Conservation (phyloP, 2,113 vertebrate species). For the Chionomys nivalis region DNA sequence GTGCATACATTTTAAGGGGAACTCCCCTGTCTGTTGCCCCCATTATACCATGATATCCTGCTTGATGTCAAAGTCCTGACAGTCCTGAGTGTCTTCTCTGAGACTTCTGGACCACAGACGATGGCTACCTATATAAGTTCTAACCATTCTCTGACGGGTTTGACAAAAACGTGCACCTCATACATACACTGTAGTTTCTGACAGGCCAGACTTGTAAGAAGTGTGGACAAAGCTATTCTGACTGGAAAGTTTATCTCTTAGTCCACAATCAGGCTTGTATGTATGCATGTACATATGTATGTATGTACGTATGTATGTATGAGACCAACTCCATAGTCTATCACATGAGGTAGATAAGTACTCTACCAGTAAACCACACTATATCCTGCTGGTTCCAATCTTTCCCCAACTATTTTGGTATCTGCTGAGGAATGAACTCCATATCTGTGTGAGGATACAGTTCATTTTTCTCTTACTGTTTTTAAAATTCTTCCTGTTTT, state of each 20-base stretch:
- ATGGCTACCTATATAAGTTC: not conserved
- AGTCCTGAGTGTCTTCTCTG: not conserved
- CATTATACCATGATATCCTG: not conserved
- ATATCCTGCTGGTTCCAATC: not conserved
- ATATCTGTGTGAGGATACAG: not conserved
- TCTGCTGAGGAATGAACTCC: not conserved
- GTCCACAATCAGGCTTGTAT: not conserved
- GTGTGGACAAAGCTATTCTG: not conserved
- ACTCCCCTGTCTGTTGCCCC: not conserved
- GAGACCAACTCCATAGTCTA: not conserved
- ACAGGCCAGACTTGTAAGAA: not conserved
- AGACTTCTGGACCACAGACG: not conserved
- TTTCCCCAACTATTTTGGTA: not conserved
- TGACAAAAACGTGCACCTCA: not conserved
- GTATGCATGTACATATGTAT: not conserved
- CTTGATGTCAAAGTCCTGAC: not conserved
- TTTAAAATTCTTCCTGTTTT: constrained; percentile 29
- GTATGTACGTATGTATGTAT: not conserved
- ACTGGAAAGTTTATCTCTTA: not conserved
- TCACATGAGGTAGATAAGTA: not conserved
- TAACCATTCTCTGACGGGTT: not conserved
- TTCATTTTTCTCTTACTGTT: constrained; percentile 8
- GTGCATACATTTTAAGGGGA: not conserved
- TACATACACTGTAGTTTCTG: not conserved
- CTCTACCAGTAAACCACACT: not conserved